These are phyloP conservation scores for Eristalinus sepulchralis DNA, from an alignment of 2,888 invertebrate species.

Conservation along the genomic window DNA sequence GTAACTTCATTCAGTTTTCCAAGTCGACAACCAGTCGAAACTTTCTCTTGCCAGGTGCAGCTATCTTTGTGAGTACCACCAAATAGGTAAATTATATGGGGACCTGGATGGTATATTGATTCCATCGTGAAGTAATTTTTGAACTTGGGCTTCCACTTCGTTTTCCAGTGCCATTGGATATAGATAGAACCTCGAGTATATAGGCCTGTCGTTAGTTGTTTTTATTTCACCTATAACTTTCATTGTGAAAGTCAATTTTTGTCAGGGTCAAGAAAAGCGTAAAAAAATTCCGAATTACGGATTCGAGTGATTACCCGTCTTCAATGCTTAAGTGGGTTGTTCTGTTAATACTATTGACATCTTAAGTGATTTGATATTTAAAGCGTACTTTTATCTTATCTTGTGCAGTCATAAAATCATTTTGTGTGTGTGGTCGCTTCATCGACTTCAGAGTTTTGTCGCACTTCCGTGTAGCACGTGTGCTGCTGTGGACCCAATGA, in stretches of 20 bases:
- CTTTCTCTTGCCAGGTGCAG: conserved; percentile 39
- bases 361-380: no score
- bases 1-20: conserved; percentile 35
- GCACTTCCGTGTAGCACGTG: not conserved
- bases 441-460: not conserved
- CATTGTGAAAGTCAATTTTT: conserved; percentile 10
- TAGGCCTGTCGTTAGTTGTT: not conserved
- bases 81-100: not conserved
- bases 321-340: not conserved
- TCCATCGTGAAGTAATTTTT: not conserved
- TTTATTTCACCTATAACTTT: conserved; percentile 28
- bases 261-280: conserved; percentile 18
- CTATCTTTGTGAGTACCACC: conserved; percentile 12
- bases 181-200: not conserved
- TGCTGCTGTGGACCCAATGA: not conserved
- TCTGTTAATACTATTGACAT: not conserved
- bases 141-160: no score
- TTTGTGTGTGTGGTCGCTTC: not conserved
- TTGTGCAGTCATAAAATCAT: not conserved
- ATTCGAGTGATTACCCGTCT: not conserved
- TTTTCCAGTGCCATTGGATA: not conserved
- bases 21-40: conserved; percentile 45
- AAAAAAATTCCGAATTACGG: not conserved
- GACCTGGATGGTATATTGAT: not conserved
- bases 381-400: not conserved